phyloP scores from a whole-genome alignment of 2,888 invertebrate species.

The Oscheius onirici region DNA sequence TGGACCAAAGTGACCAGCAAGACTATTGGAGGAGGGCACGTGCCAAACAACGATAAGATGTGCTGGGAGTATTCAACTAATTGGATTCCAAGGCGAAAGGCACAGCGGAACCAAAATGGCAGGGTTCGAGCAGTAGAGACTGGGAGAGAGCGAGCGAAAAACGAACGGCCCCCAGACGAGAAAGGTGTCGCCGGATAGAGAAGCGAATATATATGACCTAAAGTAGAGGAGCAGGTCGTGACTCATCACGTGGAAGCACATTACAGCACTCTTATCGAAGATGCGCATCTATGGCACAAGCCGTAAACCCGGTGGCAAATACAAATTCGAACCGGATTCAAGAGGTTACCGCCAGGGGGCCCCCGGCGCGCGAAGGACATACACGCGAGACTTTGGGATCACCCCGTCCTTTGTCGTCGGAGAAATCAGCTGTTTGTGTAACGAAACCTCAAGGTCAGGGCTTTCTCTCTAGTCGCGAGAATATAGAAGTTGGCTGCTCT shows the following conservation, averaged over 20 bases:
- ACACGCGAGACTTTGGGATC: slow-evolving; percentile 20
- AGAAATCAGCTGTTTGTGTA: background rate
- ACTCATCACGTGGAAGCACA: slow-evolving; percentile 13
- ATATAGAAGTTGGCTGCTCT: background rate
- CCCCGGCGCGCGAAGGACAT: slow-evolving; percentile 16
- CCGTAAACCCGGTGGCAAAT: slow-evolving; percentile 20
- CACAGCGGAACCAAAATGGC: no score
- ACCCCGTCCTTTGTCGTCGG: background rate
- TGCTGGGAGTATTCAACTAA: no score
- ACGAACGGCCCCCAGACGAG: background rate
- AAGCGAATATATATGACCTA: background rate
- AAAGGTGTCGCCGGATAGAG: no score
- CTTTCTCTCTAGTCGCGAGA: background rate
- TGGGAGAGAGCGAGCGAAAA: background rate
- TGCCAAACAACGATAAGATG: no score
- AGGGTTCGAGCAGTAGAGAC: no score
- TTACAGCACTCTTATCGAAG: slow-evolving; percentile 12
- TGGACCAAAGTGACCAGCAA: no score
- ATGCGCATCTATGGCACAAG: slow-evolving; percentile 29
- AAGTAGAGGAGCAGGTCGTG: slow-evolving; percentile 14
- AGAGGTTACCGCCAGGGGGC: slow-evolving; percentile 22
- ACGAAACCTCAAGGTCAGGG: background rate
- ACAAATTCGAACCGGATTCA: slow-evolving; percentile 31
- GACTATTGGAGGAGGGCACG: no score
- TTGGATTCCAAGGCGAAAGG: no score